These are phyloP conservation scores for Cercopithecus mona DNA, from an alignment of 2,113 vertebrate species.

Conservation along the genomic window DNA sequence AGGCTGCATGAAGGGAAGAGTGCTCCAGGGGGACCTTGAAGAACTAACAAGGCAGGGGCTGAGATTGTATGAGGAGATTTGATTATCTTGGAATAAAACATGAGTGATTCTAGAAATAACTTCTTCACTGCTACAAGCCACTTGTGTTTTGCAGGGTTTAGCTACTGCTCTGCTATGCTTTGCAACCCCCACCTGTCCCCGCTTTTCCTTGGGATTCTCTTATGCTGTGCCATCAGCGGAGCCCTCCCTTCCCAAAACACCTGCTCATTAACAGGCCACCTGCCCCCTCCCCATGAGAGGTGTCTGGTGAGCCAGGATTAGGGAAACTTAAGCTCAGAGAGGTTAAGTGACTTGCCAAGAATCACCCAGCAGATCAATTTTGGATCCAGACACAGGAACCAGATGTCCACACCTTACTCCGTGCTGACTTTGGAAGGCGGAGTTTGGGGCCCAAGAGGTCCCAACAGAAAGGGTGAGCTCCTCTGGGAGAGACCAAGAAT, in stretches of 20 bases:
- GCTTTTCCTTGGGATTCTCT: constrained; percentile 33
- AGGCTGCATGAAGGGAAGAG: background rate
- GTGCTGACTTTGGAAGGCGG: constrained; percentile 66
- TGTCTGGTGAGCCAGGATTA: constrained; percentile 70
- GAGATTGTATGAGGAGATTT: background rate
- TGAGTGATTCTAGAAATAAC: background rate
- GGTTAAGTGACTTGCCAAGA: constrained; percentile 78
- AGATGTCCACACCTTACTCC: constrained; percentile 74
- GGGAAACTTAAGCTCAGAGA: constrained; percentile 76
- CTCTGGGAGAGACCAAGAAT: constrained; percentile 36
- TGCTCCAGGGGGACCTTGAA: background rate
- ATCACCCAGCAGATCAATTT: constrained; percentile 80
- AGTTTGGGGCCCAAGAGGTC: constrained; percentile 8
- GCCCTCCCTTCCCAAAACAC: constrained; percentile 37
- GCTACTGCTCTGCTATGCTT: constrained; percentile 47
- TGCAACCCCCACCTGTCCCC: background rate
- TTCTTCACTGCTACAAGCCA: background rate
- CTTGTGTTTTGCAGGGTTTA: background rate
- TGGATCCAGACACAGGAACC: constrained; percentile 76
- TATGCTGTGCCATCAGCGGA: background rate
- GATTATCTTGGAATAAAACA: background rate
- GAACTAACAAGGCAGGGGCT: background rate
- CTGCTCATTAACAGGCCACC: constrained; percentile 72
- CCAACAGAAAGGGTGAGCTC: constrained; percentile 25
- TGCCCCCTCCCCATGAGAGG: constrained; percentile 53